These are phyloP conservation scores for Tupaia chinensis DNA, from an alignment of 2,113 vertebrate genomes.

Conservation along the genomic window DNA sequence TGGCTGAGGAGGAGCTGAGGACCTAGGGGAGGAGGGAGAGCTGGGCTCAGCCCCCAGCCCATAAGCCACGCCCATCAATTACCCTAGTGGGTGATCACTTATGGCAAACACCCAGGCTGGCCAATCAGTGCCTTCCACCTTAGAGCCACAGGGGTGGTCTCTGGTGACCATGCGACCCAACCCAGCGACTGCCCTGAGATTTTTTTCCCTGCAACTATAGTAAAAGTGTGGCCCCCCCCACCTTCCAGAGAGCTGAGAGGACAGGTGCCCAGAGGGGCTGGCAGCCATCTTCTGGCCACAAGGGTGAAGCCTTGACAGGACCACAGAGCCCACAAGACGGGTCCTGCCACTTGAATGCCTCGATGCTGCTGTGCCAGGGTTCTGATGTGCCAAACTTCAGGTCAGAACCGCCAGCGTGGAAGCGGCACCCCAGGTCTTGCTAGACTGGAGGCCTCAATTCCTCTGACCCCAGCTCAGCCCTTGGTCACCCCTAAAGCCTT, in stretches of 20 bases:
- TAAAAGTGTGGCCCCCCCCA: not conserved
- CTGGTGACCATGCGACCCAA: rapidly evolving
- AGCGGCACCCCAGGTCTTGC: no score
- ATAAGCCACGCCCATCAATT: not conserved
- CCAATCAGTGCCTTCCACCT: not conserved
- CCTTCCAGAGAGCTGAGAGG: not conserved
- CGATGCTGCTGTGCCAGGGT: not conserved
- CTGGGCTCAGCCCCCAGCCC: not conserved
- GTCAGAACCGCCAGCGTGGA: not conserved
- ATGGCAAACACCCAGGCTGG: not conserved
- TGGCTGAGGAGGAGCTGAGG: slow-evolving; percentile 86
- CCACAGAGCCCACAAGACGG: not conserved
- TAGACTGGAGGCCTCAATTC: not conserved
- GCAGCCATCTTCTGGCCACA: not conserved
- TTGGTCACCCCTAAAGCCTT: rapidly evolving
- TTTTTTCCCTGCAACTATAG: not conserved
- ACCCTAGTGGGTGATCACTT: not conserved
- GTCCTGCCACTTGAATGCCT: not conserved
- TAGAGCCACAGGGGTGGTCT: no score
- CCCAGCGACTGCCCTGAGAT: not conserved
- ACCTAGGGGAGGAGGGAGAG: slow-evolving; percentile 84
- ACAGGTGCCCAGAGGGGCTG: not conserved
- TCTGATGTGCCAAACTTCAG: not conserved
- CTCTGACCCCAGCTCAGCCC: not conserved
- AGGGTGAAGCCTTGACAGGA: not conserved